Percentiles rank a stretch among this genome's conserved stretches.
These are phyloP conservation scores for Artibeus jamaicensis DNA, from an alignment of 2,797 vertebrate species.

Conservation along the genomic window DNA sequence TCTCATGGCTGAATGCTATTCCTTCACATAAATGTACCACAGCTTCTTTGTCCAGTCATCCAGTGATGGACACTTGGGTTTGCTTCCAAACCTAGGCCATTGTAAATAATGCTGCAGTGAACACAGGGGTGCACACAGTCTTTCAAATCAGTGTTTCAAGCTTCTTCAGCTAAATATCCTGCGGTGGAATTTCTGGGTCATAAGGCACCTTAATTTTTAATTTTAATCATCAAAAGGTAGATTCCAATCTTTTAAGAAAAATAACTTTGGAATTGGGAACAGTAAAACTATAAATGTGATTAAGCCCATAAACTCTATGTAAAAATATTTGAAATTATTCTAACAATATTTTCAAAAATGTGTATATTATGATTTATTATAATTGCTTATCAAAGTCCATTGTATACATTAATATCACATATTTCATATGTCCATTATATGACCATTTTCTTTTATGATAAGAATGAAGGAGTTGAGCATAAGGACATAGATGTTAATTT, in stretches of 20 bases:
- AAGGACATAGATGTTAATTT: conserved; percentile 44
- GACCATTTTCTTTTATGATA: neutral
- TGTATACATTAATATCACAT: neutral
- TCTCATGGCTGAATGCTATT: neutral
- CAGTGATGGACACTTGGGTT: neutral
- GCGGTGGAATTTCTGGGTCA: neutral
- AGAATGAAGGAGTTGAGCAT: neutral
- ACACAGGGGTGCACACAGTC: neutral
- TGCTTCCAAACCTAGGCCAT: neutral
- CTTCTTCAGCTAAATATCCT: neutral
- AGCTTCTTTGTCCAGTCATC: neutral
- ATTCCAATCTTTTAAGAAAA: neutral
- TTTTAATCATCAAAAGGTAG: conserved; percentile 18
- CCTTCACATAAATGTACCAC: neutral
- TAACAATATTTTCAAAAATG: neutral
- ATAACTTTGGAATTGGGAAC: neutral
- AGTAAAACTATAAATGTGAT: neutral
- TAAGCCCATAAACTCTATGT: neutral
- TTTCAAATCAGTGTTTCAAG: neutral
- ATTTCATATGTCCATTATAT: neutral
- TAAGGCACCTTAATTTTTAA: neutral
- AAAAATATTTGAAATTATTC: neutral
- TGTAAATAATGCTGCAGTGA: neutral
- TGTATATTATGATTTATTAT: neutral
- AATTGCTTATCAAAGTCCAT: neutral